Conservation (phyloP, 2,888 invertebrate species). For the Epistrophe grossulariae region DNA sequence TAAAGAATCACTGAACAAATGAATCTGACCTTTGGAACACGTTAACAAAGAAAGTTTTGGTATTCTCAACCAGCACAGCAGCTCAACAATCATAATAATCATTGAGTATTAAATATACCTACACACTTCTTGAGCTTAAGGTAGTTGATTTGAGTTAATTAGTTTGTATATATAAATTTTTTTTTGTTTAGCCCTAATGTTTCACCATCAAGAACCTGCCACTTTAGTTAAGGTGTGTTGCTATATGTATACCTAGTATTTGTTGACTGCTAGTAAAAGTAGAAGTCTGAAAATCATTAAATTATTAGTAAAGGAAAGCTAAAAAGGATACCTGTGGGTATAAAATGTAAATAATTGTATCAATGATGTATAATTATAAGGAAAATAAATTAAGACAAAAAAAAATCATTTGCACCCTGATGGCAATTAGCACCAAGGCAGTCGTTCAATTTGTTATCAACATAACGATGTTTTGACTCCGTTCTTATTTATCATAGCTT, state of each 20-base stretch:
- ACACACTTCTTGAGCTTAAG: background rate
- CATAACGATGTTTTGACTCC: background rate
- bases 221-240: background rate
- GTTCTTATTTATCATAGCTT: background rate
- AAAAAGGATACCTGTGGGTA: background rate
- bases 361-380: conserved; percentile 4
- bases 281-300: background rate
- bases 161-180: background rate
- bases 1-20: background rate
- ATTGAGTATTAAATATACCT: background rate
- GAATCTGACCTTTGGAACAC: background rate
- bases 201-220: background rate
- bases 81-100: background rate
- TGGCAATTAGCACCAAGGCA: background rate
- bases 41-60: background rate
- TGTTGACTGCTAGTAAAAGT: background rate
- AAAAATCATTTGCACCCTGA: background rate
- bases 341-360: conserved; percentile 13
- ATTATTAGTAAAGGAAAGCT: background rate
- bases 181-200: background rate
- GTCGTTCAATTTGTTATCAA: background rate
- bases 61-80: background rate
- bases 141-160: background rate
- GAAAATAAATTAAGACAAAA: background rate
- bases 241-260: background rate